Base-by-base conservation (phyloP, 2,888 invertebrate genomes). In the Lepidochrysops patricia region DNA sequence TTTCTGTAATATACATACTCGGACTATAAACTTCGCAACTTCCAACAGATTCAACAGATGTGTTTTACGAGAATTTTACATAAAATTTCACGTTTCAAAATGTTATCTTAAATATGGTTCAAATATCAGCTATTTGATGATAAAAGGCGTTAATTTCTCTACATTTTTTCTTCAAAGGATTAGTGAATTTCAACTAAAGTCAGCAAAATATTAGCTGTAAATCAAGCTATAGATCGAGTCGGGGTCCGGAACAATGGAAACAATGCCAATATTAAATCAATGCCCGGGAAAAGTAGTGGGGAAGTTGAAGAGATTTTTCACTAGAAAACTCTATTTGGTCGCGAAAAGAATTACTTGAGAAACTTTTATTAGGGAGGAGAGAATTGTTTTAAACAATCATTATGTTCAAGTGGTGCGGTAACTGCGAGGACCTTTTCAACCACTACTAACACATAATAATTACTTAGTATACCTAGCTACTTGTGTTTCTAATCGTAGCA, bases 221-320 rank as follows among this genome's bases (percentile, higher is more conserved):
- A 12, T 43, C 19, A 43, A 13, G 43, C 43, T 3, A 19, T 43
- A 43, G 9, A 43, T 43, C 50, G 50, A n/a, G 25, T 26, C 50
- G 25, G 13, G 5, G 26, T 37, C 37, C 50, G 26, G 50, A 7
- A 50, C 50, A 50, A 50, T 50, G 50, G 50, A 50, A 50, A 50
- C 26, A 50, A 50, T 26, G 26, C 50, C 50, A 50, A 50, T 50
- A 50, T 50, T 26, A 50, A 50, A 50, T 50, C 50, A 50, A 50
- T 50, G 50, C 50, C 13, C 13, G 50, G 13, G 50, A 50, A 26
- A 50, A 26, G 25, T n/a, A 50, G 50, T 9, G 26, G 26, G 13
- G 26, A 50, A 50, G 25, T 50, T 26, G 26, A 26, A 50, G 12
- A 43, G 43, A 43, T 43, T 50, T 50, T 50, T 50, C 25, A 50